Evolutionary conservation across 2,113 vertebrate species (phyloP).

Genomic region (Lepus timidus): DNA sequence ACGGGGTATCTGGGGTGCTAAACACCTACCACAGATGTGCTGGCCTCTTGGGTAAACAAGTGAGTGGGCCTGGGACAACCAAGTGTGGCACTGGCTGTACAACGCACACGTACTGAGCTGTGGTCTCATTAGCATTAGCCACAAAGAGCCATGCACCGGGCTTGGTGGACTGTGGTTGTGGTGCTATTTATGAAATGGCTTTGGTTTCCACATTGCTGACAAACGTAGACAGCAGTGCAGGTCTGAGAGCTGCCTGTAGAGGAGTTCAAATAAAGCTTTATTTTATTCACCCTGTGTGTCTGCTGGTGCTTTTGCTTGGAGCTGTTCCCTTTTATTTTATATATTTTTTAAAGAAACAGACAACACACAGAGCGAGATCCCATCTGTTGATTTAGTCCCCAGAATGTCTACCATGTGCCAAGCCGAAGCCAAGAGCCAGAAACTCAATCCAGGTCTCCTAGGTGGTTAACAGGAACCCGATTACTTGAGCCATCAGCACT

Average conservation of each 20-base stretch:
- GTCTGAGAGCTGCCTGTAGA: neutral
- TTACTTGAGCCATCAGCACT: no score
- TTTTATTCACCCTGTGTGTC: slow-evolving; percentile 61
- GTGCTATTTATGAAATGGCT: slow-evolving; percentile 23
- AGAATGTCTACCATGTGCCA: no score
- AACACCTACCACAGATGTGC: neutral
- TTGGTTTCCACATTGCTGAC: neutral
- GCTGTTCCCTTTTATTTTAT: neutral
- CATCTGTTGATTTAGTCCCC: no score
- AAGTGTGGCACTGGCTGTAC: neutral
- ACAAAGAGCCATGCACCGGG: neutral
- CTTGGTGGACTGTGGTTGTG: neutral
- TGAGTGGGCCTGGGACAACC: neutral
- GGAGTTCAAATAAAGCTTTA: slow-evolving; percentile 71
- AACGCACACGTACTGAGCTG: neutral
- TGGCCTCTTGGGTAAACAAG: neutral
- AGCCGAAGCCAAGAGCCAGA: no score
- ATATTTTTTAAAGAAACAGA: neutral
- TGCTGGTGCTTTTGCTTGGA: slow-evolving; percentile 20
- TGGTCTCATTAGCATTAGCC: neutral
- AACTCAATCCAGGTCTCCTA: no score
- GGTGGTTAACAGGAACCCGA: no score
- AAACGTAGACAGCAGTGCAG: neutral
- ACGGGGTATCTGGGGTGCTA: neutral
- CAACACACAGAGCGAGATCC: no score